Evolutionary conservation across 1,140 invertebrate genomes (phyloP), one percentile per base, ranked within the genome.

Genomic region (Choristoneura fumiferana): DNA sequence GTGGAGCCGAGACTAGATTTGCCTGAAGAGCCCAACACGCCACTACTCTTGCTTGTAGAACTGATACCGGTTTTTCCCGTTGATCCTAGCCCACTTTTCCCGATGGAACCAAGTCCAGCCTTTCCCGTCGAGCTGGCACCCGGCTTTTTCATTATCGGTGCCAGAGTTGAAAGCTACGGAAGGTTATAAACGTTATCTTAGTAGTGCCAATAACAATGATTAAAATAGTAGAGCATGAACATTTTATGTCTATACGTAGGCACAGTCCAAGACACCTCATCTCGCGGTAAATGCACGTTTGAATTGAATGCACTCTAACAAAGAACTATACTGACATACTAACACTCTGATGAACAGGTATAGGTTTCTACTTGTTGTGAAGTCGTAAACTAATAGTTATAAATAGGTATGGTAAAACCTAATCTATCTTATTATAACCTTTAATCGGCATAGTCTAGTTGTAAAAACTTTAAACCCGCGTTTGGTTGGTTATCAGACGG

Each of bases 121-220:
- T 40, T 56, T 10, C 35, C 65, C 39, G 62, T 59, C 57, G 71
- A 56, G 59, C 70, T 62, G 54, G 65, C 52, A 12, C 58, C 57
- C 4, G 67, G 55, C 34, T 78, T 83, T 57, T 79, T 80, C 40
- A 40, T 72, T 55, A 69, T 71, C 1, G 72, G 70, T 29, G 73
- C 71, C 74, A 81, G 62, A 38, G 49, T 73, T 64, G 52, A 8
- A 13, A 54, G 14, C 66, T 72, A 14, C 22, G 22, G 6, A 29
- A 29, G 6, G 22, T 29, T 29, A 29, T 29, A 45, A 58, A 58
- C 0, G 33, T 57, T 14, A 38, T 37, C 14, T 14, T 17, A 54
- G n/a, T 37, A 6, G 15, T 17, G 15, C 3, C 8, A 15, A 34
- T 35, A 37, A 33, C 4, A 37, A 9, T 54, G 4, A 4, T 15